Evolutionary conservation across 2,797 vertebrate species (phyloP).

Genomic region (Alauda arvensis): DNA sequence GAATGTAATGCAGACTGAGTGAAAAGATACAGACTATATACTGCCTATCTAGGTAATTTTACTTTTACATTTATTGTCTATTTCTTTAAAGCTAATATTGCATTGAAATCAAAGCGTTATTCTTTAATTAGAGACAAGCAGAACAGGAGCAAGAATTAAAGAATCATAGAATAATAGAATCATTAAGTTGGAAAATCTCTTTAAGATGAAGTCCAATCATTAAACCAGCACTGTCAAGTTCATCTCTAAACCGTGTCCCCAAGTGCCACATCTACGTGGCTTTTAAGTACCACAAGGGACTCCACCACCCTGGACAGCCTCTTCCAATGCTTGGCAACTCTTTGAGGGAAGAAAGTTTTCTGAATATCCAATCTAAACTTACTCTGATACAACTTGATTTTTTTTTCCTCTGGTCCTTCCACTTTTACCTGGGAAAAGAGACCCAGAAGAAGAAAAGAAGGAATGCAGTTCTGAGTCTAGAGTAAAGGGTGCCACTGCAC

Average conservation of each 20-base stretch:
- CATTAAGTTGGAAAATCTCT: not conserved
- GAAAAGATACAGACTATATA: not conserved
- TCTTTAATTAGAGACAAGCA: not conserved
- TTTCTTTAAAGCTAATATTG: not conserved
- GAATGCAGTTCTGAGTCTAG: not conserved
- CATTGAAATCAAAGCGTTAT: not conserved
- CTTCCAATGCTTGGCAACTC: not conserved
- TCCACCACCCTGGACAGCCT: not conserved
- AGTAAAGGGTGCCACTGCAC: not conserved
- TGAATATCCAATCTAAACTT: not conserved
- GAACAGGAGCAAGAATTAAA: not conserved
- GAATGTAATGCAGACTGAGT: not conserved
- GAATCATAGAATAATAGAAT: not conserved
- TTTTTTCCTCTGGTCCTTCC: not conserved
- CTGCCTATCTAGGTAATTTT: not conserved
- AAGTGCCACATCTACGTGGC: not conserved
- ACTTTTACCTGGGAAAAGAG: not conserved
- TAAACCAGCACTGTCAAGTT: not conserved
- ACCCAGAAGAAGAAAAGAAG: not conserved
- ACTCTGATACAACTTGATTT: not conserved
- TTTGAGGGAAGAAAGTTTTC: not conserved
- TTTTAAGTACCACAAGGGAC: not conserved
- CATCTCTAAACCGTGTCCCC: not conserved
- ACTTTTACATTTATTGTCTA: not conserved
- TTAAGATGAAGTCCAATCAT: not conserved